Evolutionary conservation across 1,140 invertebrate species (phyloP).

Genomic region (Procambarus clarkii): DNA sequence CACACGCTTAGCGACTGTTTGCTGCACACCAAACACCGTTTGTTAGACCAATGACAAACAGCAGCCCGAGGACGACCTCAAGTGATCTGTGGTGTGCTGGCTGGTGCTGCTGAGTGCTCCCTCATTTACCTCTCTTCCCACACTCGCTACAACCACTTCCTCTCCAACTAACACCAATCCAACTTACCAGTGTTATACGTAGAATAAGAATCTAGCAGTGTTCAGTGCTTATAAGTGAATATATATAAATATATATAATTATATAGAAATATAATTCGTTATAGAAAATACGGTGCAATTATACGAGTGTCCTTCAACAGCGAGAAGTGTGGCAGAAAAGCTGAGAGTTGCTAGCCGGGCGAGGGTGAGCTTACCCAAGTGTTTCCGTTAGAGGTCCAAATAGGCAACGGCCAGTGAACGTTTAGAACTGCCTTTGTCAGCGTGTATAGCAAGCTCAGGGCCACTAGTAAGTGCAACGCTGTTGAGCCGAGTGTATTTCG

Average conservation of each 20-base stretch:
- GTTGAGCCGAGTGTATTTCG: neutral
- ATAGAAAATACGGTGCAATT: neutral
- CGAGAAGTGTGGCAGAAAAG: neutral
- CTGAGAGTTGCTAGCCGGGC: neutral
- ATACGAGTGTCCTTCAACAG: neutral
- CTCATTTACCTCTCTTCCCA: neutral
- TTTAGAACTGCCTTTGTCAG: neutral
- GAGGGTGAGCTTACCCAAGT: too few relatives aligned
- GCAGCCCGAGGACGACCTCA: neutral
- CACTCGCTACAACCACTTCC: neutral
- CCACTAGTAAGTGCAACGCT: neutral
- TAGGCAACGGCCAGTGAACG: too few relatives aligned
- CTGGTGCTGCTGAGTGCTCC: neutral
- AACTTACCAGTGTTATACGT: neutral
- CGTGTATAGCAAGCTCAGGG: neutral
- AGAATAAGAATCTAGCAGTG: neutral
- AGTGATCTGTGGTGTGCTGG: neutral
- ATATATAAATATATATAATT: too few relatives aligned
- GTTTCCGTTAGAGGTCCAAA: too few relatives aligned
- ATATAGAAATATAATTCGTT: neutral
- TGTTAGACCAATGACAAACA: constrained; percentile 27
- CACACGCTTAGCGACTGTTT: constrained; percentile 8
- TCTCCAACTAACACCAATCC: neutral
- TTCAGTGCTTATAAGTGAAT: neutral
- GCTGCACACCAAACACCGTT: constrained; percentile 5